These are phyloP conservation scores for Parnassius mnemosyne DNA, from an alignment of 2,888 invertebrate genomes.

Conservation along the genomic window DNA sequence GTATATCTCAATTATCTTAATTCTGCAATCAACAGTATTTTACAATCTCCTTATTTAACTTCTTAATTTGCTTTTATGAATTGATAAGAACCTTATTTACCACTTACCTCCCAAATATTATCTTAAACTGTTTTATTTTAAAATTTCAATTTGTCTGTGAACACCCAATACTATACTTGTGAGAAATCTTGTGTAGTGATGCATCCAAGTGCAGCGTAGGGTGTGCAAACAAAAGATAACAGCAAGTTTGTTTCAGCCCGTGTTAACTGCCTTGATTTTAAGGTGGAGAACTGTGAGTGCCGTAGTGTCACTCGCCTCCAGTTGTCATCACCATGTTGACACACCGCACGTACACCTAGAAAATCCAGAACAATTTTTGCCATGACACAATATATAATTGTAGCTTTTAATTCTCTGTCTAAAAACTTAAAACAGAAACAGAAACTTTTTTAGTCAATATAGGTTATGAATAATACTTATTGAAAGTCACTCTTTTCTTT, in stretches of 20 bases:
- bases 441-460: no score
- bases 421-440: no score
- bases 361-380: slow-evolving; percentile 60
- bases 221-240: slow-evolving; percentile 69
- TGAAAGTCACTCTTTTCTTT: no score
- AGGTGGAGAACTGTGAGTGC: slow-evolving; percentile 82
- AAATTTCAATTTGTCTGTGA: slow-evolving; percentile 20
- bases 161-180: slow-evolving; percentile 17
- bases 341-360: slow-evolving; percentile 66
- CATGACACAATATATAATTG: not conserved
- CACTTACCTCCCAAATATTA: slow-evolving; percentile 14
- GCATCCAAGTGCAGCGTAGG: slow-evolving; percentile 40
- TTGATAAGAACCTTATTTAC: slow-evolving; percentile 8
- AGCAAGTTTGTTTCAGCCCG: slow-evolving; percentile 79
- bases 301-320: slow-evolving; percentile 69
- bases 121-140: slow-evolving; percentile 21
- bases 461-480: no score
- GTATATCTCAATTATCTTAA: slow-evolving; percentile 26
- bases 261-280: slow-evolving; percentile 82
- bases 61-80: slow-evolving; percentile 17
- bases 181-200: slow-evolving; percentile 31
- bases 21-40: slow-evolving; percentile 21
- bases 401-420: no score
- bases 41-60: slow-evolving; percentile 14
- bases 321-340: slow-evolving; percentile 74